phyloP scores from a whole-genome alignment of 2,113 vertebrate species.

The Mormoops blainvillei region DNA sequence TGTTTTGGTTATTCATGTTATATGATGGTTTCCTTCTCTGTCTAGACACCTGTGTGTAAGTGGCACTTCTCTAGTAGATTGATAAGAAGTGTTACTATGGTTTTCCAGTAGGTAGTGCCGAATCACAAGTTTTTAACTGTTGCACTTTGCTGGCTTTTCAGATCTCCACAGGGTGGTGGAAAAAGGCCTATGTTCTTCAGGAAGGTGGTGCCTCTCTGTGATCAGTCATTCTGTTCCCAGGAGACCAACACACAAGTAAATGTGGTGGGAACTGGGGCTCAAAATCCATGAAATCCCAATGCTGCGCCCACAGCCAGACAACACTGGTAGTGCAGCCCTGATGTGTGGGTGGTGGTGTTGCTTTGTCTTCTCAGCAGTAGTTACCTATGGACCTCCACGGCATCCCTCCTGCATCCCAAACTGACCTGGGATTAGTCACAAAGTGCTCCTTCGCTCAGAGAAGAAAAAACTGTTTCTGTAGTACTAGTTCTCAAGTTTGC shows the following conservation, averaged over 20 bases:
- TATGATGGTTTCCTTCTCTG: background rate
- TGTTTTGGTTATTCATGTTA: background rate
- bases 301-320: background rate
- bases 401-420: background rate
- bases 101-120: background rate
- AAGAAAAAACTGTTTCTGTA: background rate
- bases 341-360: background rate
- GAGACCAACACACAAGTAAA: background rate
- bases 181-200: background rate
- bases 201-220: background rate
- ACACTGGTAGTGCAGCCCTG: background rate
- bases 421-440: background rate
- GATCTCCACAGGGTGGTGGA: background rate
- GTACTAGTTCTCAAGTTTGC: too few species aligned
- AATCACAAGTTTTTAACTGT: background rate
- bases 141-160: background rate
- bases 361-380: background rate
- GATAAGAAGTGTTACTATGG: background rate
- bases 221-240: background rate
- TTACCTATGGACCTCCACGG: background rate
- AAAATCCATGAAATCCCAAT: background rate
- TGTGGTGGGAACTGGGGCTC: background rate
- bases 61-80: background rate
- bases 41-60: background rate
- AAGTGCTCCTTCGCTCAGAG: background rate